These are phyloP conservation scores for Pavo muticus DNA, from an alignment of 2,113 vertebrate species.

Conservation along the genomic window DNA sequence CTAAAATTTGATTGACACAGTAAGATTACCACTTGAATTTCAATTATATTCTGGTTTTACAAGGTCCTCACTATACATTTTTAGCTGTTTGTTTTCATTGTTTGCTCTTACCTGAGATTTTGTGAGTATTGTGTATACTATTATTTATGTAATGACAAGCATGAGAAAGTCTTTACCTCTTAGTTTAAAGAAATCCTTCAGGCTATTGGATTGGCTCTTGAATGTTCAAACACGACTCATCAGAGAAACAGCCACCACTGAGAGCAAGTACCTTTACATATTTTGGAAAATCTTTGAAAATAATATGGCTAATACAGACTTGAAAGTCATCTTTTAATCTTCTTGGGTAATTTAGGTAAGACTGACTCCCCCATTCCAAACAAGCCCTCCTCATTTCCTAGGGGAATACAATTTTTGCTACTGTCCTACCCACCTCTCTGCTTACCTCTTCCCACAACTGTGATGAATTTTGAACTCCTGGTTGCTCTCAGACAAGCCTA, in stretches of 20 bases:
- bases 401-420: not conserved
- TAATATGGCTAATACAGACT: not conserved
- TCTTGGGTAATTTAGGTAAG: not conserved
- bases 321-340: not conserved
- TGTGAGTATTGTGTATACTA: not conserved
- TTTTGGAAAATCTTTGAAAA: not conserved
- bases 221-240: not conserved
- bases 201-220: not conserved
- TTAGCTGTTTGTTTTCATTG: not conserved
- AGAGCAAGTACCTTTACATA: not conserved
- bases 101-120: not conserved
- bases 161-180: not conserved
- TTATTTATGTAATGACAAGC: not conserved
- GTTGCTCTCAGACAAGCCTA: not conserved
- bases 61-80: not conserved
- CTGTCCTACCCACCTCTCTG: not conserved
- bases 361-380: not conserved
- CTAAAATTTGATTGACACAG: not conserved
- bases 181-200: not conserved
- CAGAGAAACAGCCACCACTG: not conserved
- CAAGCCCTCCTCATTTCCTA: not conserved
- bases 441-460: not conserved
- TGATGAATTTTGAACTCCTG: not conserved
- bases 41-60: not conserved
- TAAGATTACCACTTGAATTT: conserved; percentile 18